Conservation (phyloP, 2,888 invertebrate species). For the Calameuta idolon region DNA sequence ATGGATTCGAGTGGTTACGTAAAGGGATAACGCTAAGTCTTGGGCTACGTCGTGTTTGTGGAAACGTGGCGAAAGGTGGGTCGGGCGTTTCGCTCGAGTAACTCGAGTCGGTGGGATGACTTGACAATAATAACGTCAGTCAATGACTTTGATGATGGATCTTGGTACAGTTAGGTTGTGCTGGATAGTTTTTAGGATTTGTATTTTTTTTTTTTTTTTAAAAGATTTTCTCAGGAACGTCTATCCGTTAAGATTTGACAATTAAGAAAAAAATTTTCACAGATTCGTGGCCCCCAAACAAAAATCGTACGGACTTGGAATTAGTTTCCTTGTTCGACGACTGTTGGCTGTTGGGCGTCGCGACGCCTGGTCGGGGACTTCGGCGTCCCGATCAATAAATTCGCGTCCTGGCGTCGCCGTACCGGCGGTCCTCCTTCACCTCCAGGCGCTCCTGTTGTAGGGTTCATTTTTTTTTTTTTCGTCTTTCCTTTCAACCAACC, state of each 20-base stretch:
- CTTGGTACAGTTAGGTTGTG: not conserved
- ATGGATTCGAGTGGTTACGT: not conserved
- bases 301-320: not conserved
- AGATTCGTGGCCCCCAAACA: too few relatives aligned
- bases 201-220: not conserved
- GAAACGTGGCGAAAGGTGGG: too few relatives aligned
- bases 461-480: not conserved
- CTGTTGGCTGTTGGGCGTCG: conserved; percentile 15
- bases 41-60: not conserved
- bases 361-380: conserved; percentile 22
- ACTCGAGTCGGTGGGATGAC: not conserved
- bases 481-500: not conserved
- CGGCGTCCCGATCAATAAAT: conserved; percentile 43
- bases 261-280: too few relatives aligned
- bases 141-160: not conserved
- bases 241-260: not conserved
- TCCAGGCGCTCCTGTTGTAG: conserved; percentile 26
- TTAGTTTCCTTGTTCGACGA: not conserved
- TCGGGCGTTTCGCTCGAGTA: not conserved
- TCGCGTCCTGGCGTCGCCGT: conserved; percentile 36
- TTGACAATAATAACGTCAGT: not conserved
- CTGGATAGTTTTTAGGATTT: not conserved
- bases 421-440: conserved; percentile 16
- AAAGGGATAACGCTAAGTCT: not conserved
- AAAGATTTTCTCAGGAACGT: not conserved